phyloP scores from a whole-genome alignment of 1,140 invertebrate genomes.

The Pantala flavescens region DNA sequence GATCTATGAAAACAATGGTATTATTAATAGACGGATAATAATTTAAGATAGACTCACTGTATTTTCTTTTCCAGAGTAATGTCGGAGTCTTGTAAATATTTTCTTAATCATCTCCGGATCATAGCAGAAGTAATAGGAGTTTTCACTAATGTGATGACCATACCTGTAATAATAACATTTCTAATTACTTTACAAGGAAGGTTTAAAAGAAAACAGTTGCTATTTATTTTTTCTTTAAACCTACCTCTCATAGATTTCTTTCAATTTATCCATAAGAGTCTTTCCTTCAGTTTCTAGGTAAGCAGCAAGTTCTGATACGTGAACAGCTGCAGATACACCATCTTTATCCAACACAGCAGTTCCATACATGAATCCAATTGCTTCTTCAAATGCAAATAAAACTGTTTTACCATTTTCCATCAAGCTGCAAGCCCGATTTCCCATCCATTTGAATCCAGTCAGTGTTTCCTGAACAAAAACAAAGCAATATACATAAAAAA shows the following conservation, averaged over 20 bases:
- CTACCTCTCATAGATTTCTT: constrained; percentile 54
- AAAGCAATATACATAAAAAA: constrained; percentile 19
- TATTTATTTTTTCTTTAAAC: too few relatives aligned
- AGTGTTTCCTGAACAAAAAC: constrained; percentile 65
- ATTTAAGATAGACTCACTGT: constrained; percentile 43
- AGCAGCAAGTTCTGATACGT: constrained; percentile 65
- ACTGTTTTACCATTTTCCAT: constrained; percentile 57
- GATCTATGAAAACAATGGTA: too few relatives aligned
- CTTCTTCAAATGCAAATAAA: constrained; percentile 92
- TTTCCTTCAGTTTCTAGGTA: constrained; percentile 56
- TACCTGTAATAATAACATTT: constrained; percentile 37
- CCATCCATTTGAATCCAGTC: constrained; percentile 99
- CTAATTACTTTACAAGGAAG: background rate
- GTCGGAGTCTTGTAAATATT: constrained; percentile 77
- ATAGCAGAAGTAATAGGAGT: constrained; percentile 83
- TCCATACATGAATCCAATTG: constrained; percentile 92
- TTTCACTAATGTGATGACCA: constrained; percentile 73
- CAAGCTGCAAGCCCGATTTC: constrained; percentile 73
- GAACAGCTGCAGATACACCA: constrained; percentile 76
- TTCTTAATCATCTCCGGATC: constrained; percentile 55
- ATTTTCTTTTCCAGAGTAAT: constrained; percentile 49
- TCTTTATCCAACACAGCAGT: constrained; percentile 87
- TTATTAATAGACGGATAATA: too few relatives aligned
- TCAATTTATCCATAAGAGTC: constrained; percentile 63
- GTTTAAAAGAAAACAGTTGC: background rate